A percentile compares a stretch with the other conserved stretches of the same genome.
Conservation (phyloP, 2,888 invertebrate species). For the Agonopterix heracliana region DNA sequence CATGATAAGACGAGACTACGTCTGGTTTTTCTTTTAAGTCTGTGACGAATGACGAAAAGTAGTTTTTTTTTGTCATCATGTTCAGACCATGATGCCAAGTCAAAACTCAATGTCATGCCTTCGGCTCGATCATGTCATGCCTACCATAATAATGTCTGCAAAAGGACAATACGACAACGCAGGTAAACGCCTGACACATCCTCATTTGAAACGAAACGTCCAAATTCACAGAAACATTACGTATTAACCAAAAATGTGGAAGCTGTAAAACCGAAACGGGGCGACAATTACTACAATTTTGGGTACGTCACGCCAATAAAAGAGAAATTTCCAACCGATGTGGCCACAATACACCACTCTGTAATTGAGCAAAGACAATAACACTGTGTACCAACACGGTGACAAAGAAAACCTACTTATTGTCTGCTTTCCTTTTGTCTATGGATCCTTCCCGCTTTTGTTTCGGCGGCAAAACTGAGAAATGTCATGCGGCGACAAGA, state of each 20-base stretch:
- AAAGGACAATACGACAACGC: too few species aligned
- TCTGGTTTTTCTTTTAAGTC: too few species aligned
- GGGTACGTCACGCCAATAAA: slow-evolving; percentile 31
- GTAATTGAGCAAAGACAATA: slow-evolving; percentile 72
- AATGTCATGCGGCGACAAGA: slow-evolving; percentile 52
- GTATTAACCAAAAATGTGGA: slow-evolving; percentile 51
- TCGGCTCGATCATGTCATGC: too few species aligned
- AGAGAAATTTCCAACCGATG: slow-evolving; percentile 53
- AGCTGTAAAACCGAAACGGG: slow-evolving; percentile 53
- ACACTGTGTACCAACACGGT: slow-evolving; percentile 49
- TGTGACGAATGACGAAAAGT: too few species aligned
- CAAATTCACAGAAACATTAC: slow-evolving; percentile 20
- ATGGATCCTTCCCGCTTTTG: slow-evolving; percentile 12
- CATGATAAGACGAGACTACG: too few species aligned
- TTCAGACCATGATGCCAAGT: too few species aligned
- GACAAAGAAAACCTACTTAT: slow-evolving; percentile 22
- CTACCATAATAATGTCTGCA: too few species aligned
- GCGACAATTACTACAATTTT: slow-evolving; percentile 23
- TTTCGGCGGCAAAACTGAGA: slow-evolving; percentile 61
- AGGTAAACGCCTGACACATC: too few species aligned
- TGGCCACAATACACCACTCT: slow-evolving; percentile 54
- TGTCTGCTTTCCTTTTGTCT: slow-evolving; percentile 19
- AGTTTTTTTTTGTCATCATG: too few species aligned
- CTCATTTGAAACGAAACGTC: neutral
- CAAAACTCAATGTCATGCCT: too few species aligned